Base-by-base conservation (phyloP, 2,113 vertebrate genomes). In the Brachyhypopomus gauderio region DNA sequence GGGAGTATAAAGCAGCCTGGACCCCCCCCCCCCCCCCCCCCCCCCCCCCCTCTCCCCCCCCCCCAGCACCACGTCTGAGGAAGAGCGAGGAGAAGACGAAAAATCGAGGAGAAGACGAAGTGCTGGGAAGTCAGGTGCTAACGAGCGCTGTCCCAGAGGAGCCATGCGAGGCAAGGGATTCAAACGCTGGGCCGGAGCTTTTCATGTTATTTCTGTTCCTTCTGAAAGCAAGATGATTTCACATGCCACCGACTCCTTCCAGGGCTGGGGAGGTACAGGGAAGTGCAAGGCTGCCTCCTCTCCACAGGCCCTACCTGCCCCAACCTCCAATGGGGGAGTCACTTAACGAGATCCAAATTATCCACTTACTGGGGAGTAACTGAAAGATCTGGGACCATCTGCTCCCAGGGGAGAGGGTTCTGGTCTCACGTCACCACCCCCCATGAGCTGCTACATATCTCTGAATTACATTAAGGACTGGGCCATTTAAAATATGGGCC, bases 101-200 rank as follows among this genome's bases (percentile, higher is more conserved):
- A 19, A 4, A n/a, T n/a, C 14, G 79, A n/a, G 59, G 62, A 64
- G 38, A 78, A 76, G 60, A 78, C 2, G 58, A 60, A 59, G 22
- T 4, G 58, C 82, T 81, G 72, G 78, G 75, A 74, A 84, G 79
- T 84, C 71, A 30, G 55, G 78, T 23, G 72, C 75, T 86, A 86
- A 86, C 84, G 85, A 86, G 75, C 66, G 19, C 7, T 19, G 76
- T 38, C 81, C 76, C 75, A 5, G 22, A 70, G 72, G 75, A 81
- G 30, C 30, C 9, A 9, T 71, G n/a, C 34, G 74, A 63, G 85
- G 55, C 85, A 30, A 19, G 56, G 34, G 72, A 80, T 80, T 80
- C 78, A 80, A 84, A 80, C 59, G 52, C 20, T 14, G 45, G 45
- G 8, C 12, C 45, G 45, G 12, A 4, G 19, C 76, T 27, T 81